Conservation (phyloP, 2,888 invertebrate species). For the Xestia ashworthii region DNA sequence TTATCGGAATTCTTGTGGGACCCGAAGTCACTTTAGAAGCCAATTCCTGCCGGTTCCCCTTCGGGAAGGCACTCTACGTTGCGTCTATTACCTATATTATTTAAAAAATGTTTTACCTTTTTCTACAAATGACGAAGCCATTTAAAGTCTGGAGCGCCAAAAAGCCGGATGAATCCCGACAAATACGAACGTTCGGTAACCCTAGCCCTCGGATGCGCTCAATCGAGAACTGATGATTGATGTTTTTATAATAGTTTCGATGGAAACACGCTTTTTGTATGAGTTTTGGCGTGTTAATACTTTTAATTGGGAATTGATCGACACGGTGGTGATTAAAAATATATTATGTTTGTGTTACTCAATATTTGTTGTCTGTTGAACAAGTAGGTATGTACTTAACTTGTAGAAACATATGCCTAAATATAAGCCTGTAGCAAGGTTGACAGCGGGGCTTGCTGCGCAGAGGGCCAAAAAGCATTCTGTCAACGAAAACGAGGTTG, state of each 20-base stretch:
- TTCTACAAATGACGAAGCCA: neutral
- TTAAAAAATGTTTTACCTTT: neutral
- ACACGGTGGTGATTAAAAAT: slow-evolving; percentile 16
- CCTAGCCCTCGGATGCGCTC: slow-evolving; percentile 40
- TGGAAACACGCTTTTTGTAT: slow-evolving; percentile 51
- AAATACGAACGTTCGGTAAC: neutral
- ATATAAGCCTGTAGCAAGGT: neutral
- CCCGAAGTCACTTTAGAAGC: no score
- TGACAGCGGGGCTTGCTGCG: neutral
- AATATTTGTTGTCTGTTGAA: neutral
- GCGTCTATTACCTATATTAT: neutral
- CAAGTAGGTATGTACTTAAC: neutral
- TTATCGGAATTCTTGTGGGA: no score
- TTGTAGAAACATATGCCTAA: neutral
- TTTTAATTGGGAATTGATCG: slow-evolving; percentile 35
- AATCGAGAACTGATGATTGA: slow-evolving; percentile 53
- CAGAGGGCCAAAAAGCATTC: neutral
- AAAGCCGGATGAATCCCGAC: neutral
- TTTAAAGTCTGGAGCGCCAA: neutral
- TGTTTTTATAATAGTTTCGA: slow-evolving; percentile 50
- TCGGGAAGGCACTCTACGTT: no score
- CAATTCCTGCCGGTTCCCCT: no score
- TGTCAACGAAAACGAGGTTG: neutral
- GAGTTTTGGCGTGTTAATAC: slow-evolving; percentile 28
- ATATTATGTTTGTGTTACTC: neutral